phyloP scores from a whole-genome alignment of 2,888 invertebrate genomes.

The Mythimna impura region DNA sequence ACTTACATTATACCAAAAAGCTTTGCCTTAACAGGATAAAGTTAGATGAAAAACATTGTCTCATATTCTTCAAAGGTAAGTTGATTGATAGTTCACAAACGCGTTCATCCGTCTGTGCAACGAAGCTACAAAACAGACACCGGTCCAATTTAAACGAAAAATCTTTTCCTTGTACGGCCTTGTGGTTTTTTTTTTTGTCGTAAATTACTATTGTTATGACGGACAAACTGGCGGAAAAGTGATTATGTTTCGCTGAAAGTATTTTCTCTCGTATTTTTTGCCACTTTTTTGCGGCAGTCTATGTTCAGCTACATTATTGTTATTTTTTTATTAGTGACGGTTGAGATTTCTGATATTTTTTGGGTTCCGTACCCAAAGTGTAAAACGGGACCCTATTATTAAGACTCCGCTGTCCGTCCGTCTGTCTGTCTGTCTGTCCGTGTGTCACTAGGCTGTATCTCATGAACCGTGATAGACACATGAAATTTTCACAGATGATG shows the following conservation, averaged over 20 bases:
- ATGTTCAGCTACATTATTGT: neutral
- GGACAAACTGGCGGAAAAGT: constrained; percentile 35
- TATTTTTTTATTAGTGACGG: neutral
- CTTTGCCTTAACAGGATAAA: neutral
- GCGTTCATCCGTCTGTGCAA: constrained; percentile 35
- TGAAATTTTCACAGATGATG: too few relatives aligned
- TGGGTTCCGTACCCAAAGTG: too few relatives aligned
- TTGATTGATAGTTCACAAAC: constrained; percentile 22
- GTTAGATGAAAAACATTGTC: neutral
- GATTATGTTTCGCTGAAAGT: constrained; percentile 20
- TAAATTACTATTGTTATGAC: constrained; percentile 29
- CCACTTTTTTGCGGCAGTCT: neutral
- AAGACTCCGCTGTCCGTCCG: too few relatives aligned
- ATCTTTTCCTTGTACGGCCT: constrained; percentile 19
- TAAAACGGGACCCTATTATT: too few relatives aligned
- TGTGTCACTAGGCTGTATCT: too few relatives aligned
- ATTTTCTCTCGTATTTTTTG: constrained; percentile 16
- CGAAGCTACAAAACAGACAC: constrained; percentile 38
- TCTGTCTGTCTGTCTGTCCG: too few relatives aligned
- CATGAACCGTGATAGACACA: too few relatives aligned
- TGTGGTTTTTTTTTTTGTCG: constrained; percentile 20
- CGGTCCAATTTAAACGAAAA: constrained; percentile 20
- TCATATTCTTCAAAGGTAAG: constrained; percentile 33
- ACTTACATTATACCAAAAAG: neutral
- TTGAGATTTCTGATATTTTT: too few relatives aligned